Evolutionary conservation across 1,140 invertebrate species (phyloP), one percentile per base, ranked within the genome.

Genomic region (Antheraea mylitta): DNA sequence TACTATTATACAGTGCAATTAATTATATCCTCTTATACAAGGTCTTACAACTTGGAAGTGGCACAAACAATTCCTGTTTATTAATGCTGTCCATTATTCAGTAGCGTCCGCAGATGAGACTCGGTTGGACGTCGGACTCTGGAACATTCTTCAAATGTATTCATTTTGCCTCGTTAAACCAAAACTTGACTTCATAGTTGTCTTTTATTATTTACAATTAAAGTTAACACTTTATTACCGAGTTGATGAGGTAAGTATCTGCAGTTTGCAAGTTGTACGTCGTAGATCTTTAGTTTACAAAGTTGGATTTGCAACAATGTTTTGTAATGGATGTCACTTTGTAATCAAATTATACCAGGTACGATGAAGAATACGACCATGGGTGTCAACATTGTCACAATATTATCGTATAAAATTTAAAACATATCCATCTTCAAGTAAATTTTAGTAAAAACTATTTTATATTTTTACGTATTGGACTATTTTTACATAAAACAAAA

Each of bases 71-170:
- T 76, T 79, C 71, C 73, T 83, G 83, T 83, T 87, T 88, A 89
- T 91, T 87, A 91, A 91, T 89, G 87, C 78, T 66, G 58, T 72
- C 71, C 81, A 89, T 91, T 88, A 91, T 86, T 87, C 87, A 89
- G 79, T 70, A 67, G 71, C 81, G 78, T 66, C 83, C 86, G 76
- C 86, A 88, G 81, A 89, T 90, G 88, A 85, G 82, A 82, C 85
- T 79, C 78, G 73, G 76, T 66, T 36, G 48, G 78, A 73, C 75
- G 68, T 74, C 71, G 70, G 74, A 68, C 77, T 78, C 81, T 30
- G 78, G 82, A 86, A 87, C 80, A 81, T 80, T 84, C 79, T 79
- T 76, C 81, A 85, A 82, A 82, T 85, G 80, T 85, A 85, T 88
- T 86, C 77, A 78, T 85, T 80, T 82, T 73, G 76, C 70, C 83